phyloP scores from a whole-genome alignment of 2,113 vertebrate genomes.

The Sander lucioperca region DNA sequence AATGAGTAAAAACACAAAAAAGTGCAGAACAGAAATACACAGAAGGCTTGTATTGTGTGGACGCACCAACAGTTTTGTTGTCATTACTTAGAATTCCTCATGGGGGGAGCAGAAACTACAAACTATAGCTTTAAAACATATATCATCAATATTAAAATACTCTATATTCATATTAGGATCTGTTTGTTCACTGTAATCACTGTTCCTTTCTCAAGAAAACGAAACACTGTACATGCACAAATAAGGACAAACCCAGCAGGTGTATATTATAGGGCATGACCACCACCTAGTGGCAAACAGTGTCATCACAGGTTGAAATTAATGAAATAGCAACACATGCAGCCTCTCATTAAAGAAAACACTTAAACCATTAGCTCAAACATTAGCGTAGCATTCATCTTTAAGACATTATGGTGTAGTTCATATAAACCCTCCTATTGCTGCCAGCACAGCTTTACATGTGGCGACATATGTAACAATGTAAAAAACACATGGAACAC shows the following conservation, averaged over 20 bases:
- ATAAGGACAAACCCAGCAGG: background rate
- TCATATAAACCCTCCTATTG: too few species aligned
- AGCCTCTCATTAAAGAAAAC: too few species aligned
- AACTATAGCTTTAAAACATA: background rate
- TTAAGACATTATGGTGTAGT: too few species aligned
- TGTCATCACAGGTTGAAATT: background rate
- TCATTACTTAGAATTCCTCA: too few species aligned
- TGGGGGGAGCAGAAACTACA: too few species aligned
- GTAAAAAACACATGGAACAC: too few species aligned
- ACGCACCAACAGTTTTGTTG: too few species aligned
- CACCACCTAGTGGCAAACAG: constrained; percentile 28
- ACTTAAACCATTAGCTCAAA: too few species aligned
- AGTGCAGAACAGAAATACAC: background rate
- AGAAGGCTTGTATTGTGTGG: too few species aligned
- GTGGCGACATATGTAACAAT: too few species aligned
- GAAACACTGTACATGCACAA: background rate
- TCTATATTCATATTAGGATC: background rate
- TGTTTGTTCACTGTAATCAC: background rate
- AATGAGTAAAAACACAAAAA: background rate
- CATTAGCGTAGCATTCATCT: too few species aligned
- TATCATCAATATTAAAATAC: background rate
- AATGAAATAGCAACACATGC: background rate
- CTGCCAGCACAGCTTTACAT: too few species aligned
- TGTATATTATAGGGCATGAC: background rate
- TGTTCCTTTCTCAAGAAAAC: background rate